Conservation (phyloP, 2,888 invertebrate species). For the Papilio elwesi region DNA sequence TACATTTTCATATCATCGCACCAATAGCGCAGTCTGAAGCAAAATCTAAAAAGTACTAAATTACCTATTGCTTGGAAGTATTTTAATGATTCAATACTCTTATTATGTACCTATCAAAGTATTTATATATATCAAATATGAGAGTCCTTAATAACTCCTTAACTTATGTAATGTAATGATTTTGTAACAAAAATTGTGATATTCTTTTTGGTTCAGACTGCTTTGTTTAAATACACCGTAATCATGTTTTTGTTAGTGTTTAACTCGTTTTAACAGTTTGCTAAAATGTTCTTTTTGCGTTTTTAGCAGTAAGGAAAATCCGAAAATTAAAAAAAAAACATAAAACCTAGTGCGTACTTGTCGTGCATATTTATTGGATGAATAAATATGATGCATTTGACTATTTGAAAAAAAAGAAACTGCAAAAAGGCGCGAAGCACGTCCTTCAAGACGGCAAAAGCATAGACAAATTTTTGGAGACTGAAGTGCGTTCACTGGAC, state of each 20-base stretch:
- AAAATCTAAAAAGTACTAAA: neutral
- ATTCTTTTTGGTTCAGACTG: neutral
- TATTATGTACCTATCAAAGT: no score
- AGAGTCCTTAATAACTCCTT: no score
- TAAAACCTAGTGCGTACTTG: neutral
- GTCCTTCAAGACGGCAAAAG: neutral
- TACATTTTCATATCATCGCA: neutral
- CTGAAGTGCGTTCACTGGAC: no score
- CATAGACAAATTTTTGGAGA: neutral
- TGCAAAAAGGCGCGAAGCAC: no score
- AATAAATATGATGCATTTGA: neutral
- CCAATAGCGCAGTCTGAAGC: constrained; percentile 22
- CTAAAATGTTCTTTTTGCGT: neutral
- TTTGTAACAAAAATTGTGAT: neutral
- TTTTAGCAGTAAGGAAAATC: constrained; percentile 3
- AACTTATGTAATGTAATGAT: no score
- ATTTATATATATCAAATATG: no score
- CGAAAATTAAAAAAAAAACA: neutral
- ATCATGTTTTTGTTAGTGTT: neutral
- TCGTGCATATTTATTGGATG: neutral
- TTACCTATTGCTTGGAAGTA: no score
- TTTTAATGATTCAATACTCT: no score
- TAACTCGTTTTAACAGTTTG: neutral
- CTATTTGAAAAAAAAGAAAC: neutral
- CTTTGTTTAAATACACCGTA: neutral